Evolutionary conservation across 2,888 invertebrate species (phyloP).

Genomic region (Euphydryas editha): DNA sequence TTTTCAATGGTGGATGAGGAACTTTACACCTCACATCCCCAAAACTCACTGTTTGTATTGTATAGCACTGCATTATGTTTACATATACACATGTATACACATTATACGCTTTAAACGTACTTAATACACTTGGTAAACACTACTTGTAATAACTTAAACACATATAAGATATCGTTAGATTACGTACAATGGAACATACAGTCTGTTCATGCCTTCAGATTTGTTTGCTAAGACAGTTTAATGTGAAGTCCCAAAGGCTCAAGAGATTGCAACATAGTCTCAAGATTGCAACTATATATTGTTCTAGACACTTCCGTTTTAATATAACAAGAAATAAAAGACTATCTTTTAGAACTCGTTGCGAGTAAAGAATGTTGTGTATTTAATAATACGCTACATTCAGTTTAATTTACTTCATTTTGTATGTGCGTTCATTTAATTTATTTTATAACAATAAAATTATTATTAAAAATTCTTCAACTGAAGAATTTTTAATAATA

Average conservation of each 20-base stretch:
- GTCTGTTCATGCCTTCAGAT: neutral
- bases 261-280: conserved; percentile 9
- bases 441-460: neutral
- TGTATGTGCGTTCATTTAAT: neutral
- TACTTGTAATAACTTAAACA: too few relatives aligned
- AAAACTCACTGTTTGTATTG: too few relatives aligned
- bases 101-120: too few relatives aligned
- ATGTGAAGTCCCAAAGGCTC: conserved; percentile 5
- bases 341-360: neutral
- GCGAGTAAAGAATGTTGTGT: neutral
- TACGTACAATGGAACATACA: too few relatives aligned
- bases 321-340: conserved; percentile 13
- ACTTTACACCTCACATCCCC: too few relatives aligned
- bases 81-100: too few relatives aligned
- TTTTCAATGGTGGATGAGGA: too few relatives aligned
- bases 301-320: conserved; percentile 6
- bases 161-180: too few relatives aligned
- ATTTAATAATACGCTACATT: neutral
- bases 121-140: too few relatives aligned
- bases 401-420: neutral
- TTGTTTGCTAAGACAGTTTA: neutral
- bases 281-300: neutral
- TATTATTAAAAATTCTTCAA: too few relatives aligned
- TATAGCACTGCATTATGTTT: too few relatives aligned
- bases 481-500: too few relatives aligned